phyloP scores from a whole-genome alignment of 2,888 invertebrate species.

The Drosophila greeni region DNA sequence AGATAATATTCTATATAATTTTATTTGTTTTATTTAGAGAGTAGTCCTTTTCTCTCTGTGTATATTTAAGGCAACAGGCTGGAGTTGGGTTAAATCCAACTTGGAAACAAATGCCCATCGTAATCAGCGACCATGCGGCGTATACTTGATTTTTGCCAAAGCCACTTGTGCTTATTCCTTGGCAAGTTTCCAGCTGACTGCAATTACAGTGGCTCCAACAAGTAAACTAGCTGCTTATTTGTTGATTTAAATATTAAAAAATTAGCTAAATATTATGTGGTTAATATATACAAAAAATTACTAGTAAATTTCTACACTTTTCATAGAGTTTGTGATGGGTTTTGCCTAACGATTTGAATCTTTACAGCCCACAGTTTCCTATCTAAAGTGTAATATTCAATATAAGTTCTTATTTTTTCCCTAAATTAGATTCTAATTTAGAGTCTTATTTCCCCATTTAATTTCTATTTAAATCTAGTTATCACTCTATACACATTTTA shows the following conservation, averaged over 20 bases:
- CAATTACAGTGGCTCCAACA: neutral
- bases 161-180: neutral
- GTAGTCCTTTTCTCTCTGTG: neutral
- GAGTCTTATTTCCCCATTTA: no score
- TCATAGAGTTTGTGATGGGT: neutral
- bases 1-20: no score
- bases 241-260: rapidly evolving
- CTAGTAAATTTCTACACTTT: neutral
- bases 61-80: slow-evolving; percentile 24
- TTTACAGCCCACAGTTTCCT: neutral
- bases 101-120: slow-evolving; percentile 16
- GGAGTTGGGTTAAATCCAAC: slow-evolving; percentile 23
- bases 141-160: slow-evolving; percentile 27
- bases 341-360: neutral
- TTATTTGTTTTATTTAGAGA: neutral
- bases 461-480: neutral
- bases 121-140: slow-evolving; percentile 28
- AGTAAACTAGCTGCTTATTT: neutral
- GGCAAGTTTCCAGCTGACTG: neutral
- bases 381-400: neutral
- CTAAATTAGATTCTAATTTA: no score
- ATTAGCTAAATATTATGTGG: neutral
- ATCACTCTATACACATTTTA: neutral
- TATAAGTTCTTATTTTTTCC: no score
- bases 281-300: neutral